Base-by-base conservation (phyloP, 2,888 invertebrate species). In the Euclidia mi region DNA sequence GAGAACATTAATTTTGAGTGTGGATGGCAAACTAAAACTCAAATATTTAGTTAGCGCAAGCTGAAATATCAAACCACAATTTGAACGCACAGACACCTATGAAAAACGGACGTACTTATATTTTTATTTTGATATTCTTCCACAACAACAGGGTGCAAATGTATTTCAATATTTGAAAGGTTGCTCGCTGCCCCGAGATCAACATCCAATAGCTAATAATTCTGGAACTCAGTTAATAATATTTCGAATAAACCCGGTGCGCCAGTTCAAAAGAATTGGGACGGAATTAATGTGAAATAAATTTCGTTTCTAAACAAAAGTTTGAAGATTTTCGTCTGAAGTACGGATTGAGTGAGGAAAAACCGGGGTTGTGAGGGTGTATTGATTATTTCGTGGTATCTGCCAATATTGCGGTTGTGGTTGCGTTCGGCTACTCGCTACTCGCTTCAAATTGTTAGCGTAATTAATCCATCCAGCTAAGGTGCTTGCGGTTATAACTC, bases 1-100 rank as follows among this genome's bases (percentile, higher is more conserved):
- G 38, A 34, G 28, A 57, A 64, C 58, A 63, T 71, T 66, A 65
- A 66, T 63, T 67, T 65, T 70, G 46, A 56, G 58, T 43, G 60
- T 58, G 59, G 60, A 52, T 61, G 59, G 53, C 55, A 28, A 53
- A 51, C 52, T 64, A 52, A 68, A 65, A 56, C 58, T 53, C 55
- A 53, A 60, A 60, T 59, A 35, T 56, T 56, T 60, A 51, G 4
- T 47, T 41, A 50, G 6, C n/a, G n/a, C 46, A 60, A 38, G 35
- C 67, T 56, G 25, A 51, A 71, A 56, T 44, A 55, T 37, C 52
- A 42, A 56, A 53, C 45, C 42, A 35, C 28, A 48, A 37, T 48
- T 70, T 60, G 2, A 42, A 47, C n/a, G 9, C 14, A 45, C 14
- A 20, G 12, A 28, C 7, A 28, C 11, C 20, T 25, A 25, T 20